Conservation (phyloP, 2,888 invertebrate species). For the Perizoma flavofasciatum region DNA sequence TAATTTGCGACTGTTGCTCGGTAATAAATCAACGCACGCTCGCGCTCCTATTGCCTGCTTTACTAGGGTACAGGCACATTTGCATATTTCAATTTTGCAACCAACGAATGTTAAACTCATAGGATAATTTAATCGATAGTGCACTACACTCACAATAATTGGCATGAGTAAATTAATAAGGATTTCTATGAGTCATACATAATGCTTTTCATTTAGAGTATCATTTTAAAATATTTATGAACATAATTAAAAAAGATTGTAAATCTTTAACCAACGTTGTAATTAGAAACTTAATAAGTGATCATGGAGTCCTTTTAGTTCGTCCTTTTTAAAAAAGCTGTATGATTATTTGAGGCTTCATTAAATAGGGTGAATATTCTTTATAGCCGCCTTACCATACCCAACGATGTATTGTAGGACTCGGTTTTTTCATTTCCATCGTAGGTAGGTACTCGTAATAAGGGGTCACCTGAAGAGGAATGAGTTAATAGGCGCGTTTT, state of each 20-base stretch:
- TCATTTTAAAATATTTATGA: not conserved
- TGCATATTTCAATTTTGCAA: slow-evolving; percentile 29
- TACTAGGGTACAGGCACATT: slow-evolving; percentile 25
- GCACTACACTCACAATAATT: slow-evolving; percentile 7
- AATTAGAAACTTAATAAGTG: slow-evolving; percentile 16
- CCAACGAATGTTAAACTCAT: slow-evolving; percentile 11
- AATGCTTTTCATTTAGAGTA: not conserved
- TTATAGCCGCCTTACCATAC: slow-evolving; percentile 35
- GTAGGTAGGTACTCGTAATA: slow-evolving; percentile 48
- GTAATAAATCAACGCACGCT: slow-evolving; percentile 70
- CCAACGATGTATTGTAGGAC: slow-evolving; percentile 44
- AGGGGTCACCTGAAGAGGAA: slow-evolving; percentile 76
- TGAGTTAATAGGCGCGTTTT: slow-evolving; percentile 82
- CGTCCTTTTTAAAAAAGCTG: slow-evolving; percentile 15
- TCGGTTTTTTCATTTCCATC: slow-evolving; percentile 54
- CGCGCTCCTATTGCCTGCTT: slow-evolving; percentile 32
- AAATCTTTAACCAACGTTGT: not conserved
- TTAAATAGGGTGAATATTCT: slow-evolving; percentile 35
- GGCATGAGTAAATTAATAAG: slow-evolving; percentile 1
- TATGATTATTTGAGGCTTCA: slow-evolving; percentile 30
- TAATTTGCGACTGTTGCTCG: slow-evolving; percentile 79
- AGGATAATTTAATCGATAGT: slow-evolving; percentile 23
- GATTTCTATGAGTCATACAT: not conserved
- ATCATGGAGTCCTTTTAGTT: slow-evolving; percentile 8
- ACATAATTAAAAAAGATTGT: not conserved